Evolutionary conservation across 2,797 vertebrate genomes (phyloP).

Genomic region (Danio kyathit): DNA sequence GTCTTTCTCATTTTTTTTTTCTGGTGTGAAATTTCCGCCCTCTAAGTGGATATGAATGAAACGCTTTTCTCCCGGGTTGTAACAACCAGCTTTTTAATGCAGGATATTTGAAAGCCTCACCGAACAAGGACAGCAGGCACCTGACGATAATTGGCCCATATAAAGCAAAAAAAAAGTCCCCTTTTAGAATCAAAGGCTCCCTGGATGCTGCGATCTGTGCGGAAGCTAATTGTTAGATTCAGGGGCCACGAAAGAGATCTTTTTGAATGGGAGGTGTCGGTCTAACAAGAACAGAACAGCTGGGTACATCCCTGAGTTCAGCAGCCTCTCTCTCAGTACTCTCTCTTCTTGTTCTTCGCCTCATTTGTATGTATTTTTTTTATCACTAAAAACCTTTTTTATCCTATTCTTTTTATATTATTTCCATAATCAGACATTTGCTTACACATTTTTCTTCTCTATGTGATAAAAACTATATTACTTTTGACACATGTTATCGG

Average conservation of each 20-base stretch:
- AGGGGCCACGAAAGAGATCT: conserved; percentile 62
- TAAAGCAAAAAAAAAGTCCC: conserved; percentile 68
- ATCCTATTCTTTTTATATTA: background rate
- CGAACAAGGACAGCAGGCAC: conserved; percentile 72
- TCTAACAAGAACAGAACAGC: conserved; percentile 67
- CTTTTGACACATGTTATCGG: background rate
- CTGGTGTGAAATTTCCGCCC: conserved; percentile 66
- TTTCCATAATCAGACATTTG: background rate
- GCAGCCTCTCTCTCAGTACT: conserved; percentile 49
- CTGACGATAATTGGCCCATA: conserved; percentile 77
- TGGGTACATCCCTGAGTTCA: conserved; percentile 65
- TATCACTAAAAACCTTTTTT: background rate
- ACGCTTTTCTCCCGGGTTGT: conserved; percentile 72
- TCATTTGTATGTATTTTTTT: background rate
- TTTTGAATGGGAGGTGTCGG: conserved; percentile 56
- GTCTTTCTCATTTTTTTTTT: conserved; percentile 16
- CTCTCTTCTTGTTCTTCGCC: background rate
- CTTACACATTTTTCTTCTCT: background rate
- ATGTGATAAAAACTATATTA: background rate
- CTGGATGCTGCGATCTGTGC: conserved; percentile 71
- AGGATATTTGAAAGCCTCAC: conserved; percentile 73
- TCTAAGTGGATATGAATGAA: conserved; percentile 70
- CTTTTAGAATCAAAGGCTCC: conserved; percentile 67
- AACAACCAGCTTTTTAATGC: conserved; percentile 79
- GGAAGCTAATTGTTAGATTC: conserved; percentile 71